Evolutionary conservation across 2,113 vertebrate genomes (phyloP).

Genomic region (Hyaena hyaena): DNA sequence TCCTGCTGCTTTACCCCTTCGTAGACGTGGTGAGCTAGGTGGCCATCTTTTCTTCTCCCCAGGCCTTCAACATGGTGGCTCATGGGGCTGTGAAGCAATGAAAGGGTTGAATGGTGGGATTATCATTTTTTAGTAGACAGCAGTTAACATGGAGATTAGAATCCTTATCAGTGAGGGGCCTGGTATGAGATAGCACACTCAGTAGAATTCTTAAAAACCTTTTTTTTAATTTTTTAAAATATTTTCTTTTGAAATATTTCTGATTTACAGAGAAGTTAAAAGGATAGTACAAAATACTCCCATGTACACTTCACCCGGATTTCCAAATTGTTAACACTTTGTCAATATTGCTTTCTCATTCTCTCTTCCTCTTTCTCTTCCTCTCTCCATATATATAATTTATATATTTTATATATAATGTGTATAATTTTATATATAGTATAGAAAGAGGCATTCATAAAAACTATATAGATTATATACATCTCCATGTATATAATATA

Average conservation of each 20-base stretch:
- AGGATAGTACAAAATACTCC: neutral
- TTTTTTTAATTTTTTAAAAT: neutral
- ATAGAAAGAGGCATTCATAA: neutral
- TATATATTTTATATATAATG: neutral
- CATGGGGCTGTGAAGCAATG: neutral
- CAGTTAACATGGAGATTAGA: neutral
- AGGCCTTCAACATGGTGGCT: neutral
- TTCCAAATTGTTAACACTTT: neutral
- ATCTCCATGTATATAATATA: too few relatives aligned
- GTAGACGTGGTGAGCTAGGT: neutral
- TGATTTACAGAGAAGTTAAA: neutral
- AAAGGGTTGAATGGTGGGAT: neutral
- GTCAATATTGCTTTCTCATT: neutral
- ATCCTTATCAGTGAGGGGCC: neutral
- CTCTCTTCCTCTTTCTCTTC: neutral
- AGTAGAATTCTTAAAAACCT: neutral
- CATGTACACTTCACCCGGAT: neutral
- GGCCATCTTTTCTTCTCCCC: neutral
- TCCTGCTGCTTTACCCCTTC: neutral
- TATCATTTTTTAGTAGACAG: neutral
- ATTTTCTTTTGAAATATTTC: slow-evolving; percentile 2
- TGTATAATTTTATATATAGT: neutral
- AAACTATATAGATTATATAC: neutral
- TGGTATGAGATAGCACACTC: neutral
- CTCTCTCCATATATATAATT: neutral